Evolutionary conservation across 2,888 invertebrate species (phyloP).

Genomic region (Dendrolimus pini): DNA sequence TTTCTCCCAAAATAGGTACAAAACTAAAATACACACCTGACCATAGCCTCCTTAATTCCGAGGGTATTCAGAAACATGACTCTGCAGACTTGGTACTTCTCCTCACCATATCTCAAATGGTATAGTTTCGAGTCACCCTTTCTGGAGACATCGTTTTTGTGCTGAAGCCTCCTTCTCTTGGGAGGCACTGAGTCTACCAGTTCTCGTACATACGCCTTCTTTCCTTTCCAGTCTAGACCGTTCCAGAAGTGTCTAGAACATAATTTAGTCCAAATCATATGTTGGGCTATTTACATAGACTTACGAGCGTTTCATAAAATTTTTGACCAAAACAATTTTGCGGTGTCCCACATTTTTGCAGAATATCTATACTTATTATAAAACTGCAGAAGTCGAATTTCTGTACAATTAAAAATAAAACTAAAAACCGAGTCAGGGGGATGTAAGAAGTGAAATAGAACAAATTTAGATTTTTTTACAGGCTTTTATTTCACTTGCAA

Average conservation of each 20-base stretch:
- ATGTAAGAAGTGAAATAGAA: too few species aligned
- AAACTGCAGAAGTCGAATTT: too few species aligned
- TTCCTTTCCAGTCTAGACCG: slow-evolving; percentile 40
- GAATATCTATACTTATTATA: too few species aligned
- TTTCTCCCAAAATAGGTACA: too few species aligned
- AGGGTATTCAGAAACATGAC: slow-evolving; percentile 48
- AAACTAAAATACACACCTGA: slow-evolving; percentile 18
- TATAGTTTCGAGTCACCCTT: slow-evolving; percentile 46
- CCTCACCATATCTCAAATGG: slow-evolving; percentile 24
- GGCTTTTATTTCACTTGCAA: too few species aligned
- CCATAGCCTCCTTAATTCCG: slow-evolving; percentile 51
- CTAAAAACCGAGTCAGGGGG: too few species aligned
- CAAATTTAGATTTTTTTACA: too few species aligned
- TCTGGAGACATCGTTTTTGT: slow-evolving; percentile 32
- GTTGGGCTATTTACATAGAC: background rate
- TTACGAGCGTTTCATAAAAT: too few species aligned
- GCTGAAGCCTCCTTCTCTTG: slow-evolving; percentile 30
- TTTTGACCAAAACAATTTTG: too few species aligned
- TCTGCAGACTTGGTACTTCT: slow-evolving; percentile 37
- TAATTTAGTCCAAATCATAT: background rate
- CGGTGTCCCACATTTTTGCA: too few species aligned
- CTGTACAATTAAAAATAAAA: too few species aligned
- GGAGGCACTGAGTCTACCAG: slow-evolving; percentile 38
- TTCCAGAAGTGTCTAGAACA: slow-evolving; percentile 39
- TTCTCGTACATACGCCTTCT: slow-evolving; percentile 33